These are phyloP conservation scores for Iphiclides podalirius DNA, from an alignment of 2,888 invertebrate genomes.

Conservation along the genomic window DNA sequence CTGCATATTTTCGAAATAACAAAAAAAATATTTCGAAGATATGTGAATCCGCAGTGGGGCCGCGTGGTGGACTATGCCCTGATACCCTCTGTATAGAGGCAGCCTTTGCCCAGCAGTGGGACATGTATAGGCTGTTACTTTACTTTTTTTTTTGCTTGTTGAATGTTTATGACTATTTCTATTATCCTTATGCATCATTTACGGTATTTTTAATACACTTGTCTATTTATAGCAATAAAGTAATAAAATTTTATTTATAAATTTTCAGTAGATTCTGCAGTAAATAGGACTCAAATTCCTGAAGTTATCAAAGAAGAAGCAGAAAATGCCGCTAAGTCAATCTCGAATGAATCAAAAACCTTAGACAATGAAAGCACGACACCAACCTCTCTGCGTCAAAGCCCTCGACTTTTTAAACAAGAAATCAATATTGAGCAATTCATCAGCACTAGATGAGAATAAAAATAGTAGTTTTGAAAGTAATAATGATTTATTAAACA, in stretches of 20 bases:
- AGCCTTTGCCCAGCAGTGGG: too few relatives aligned
- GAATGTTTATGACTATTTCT: too few relatives aligned
- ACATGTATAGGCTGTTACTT: too few relatives aligned
- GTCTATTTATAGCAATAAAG: slow-evolving; percentile 4
- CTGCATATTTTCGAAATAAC: too few relatives aligned
- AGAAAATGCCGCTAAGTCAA: slow-evolving; percentile 37
- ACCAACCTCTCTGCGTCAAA: slow-evolving; percentile 31
- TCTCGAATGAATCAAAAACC: slow-evolving; percentile 23
- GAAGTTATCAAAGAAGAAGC: slow-evolving; percentile 54
- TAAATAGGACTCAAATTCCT: slow-evolving; percentile 35
- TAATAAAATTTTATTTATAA: too few relatives aligned
- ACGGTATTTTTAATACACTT: slow-evolving; percentile 2
- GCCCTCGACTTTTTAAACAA: slow-evolving; percentile 38
- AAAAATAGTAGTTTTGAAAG: background rate
- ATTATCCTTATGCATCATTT: background rate
- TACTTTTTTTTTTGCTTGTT: too few relatives aligned
- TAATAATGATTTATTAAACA: slow-evolving; percentile 13
- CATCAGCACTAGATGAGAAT: slow-evolving; percentile 27
- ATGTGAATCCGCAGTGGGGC: too few relatives aligned
- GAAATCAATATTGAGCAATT: slow-evolving; percentile 32
- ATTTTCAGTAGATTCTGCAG: slow-evolving; percentile 32
- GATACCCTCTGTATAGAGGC: too few relatives aligned
- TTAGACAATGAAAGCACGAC: slow-evolving; percentile 24
- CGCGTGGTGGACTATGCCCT: too few relatives aligned
- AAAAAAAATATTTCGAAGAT: too few relatives aligned